These are phyloP conservation scores for Nasua narica DNA, from an alignment of 2,797 vertebrate genomes.

Conservation along the genomic window DNA sequence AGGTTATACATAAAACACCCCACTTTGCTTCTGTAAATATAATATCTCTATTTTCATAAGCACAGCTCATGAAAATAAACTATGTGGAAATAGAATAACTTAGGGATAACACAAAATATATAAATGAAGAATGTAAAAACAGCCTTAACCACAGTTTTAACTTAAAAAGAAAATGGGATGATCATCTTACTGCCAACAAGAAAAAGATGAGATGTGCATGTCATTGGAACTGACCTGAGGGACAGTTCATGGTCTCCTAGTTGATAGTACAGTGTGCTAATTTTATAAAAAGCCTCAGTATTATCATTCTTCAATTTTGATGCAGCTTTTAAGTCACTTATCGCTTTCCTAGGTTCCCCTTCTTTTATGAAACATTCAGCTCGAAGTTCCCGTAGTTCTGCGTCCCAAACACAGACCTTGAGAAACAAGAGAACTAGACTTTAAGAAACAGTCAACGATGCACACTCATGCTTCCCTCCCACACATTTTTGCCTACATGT, in stretches of 20 bases:
- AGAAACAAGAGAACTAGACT: slow-evolving; percentile 80
- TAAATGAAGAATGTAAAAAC: background rate
- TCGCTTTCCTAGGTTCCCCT: slow-evolving; percentile 95
- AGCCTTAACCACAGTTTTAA: background rate
- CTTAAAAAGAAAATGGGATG: background rate
- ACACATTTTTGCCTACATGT: background rate
- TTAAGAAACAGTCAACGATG: slow-evolving; percentile 43
- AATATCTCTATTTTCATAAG: background rate
- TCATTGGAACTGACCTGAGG: slow-evolving; percentile 88
- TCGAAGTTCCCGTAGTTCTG: slow-evolving; percentile 92
- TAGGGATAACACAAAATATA: background rate
- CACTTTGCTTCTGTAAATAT: background rate
- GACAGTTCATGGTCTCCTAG: slow-evolving; percentile 97
- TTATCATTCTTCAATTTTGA: slow-evolving; percentile 97
- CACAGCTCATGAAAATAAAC: slow-evolving; percentile 22
- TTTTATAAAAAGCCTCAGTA: slow-evolving; percentile 95
- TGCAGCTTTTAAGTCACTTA: slow-evolving; percentile 95
- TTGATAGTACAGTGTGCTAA: slow-evolving; percentile 96
- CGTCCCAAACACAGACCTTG: slow-evolving; percentile 97
- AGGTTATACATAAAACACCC: background rate
- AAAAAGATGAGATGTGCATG: background rate
- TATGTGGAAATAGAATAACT: background rate
- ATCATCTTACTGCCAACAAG: background rate
- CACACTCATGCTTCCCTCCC: background rate
- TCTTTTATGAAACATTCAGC: slow-evolving; percentile 95